Conservation (phyloP, 2,113 vertebrate genomes). For the Apaloderma vittatum region DNA sequence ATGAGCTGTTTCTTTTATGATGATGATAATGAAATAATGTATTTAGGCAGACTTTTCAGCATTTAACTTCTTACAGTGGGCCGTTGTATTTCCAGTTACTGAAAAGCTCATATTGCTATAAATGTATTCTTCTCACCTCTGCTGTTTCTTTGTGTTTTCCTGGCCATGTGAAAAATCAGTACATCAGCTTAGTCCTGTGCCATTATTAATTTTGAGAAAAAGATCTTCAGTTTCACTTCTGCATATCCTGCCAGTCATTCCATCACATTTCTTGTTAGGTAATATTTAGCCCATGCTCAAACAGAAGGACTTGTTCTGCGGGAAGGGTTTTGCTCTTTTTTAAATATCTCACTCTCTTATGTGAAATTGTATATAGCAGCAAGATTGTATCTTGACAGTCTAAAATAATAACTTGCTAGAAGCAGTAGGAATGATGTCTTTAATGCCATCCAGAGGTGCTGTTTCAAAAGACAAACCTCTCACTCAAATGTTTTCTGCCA, state of each 20-base stretch:
- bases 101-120: neutral
- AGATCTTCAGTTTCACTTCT: neutral
- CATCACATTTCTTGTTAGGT: neutral
- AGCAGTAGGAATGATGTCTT: neutral
- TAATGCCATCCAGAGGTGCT: neutral
- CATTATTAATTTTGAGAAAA: rapidly evolving
- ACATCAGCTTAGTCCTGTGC: neutral
- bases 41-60: neutral
- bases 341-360: neutral
- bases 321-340: neutral
- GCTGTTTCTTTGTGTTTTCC: neutral
- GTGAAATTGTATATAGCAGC: neutral
- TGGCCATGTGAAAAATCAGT: neutral
- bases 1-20: neutral
- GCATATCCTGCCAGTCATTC: neutral
- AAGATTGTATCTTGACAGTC: neutral
- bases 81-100: neutral
- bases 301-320: neutral
- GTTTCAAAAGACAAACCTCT: neutral
- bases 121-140: neutral
- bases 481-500: neutral
- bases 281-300: neutral
- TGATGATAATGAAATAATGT: neutral
- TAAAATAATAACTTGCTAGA: neutral
- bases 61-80: neutral